A percentile compares a stretch with the other conserved stretches of the same genome.
phyloP scores from a whole-genome alignment of 2,888 invertebrate genomes.

The Lamproptera curius region DNA sequence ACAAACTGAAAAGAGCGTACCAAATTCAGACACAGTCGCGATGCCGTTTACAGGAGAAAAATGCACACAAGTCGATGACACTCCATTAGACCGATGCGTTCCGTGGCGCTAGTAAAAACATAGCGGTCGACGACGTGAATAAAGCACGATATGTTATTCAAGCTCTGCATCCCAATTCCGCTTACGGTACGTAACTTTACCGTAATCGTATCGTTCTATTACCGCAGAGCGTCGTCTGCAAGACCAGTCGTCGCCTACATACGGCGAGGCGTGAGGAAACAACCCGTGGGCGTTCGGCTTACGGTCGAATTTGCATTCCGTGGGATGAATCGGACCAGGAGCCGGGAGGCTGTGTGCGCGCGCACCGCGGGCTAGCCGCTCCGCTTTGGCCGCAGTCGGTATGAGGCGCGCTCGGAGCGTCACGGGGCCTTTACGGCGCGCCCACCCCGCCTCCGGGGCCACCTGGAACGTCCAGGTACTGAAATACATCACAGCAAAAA shows the following conservation, averaged over 20 bases:
- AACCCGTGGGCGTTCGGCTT: slow-evolving; percentile 28
- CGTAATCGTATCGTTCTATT: slow-evolving; percentile 19
- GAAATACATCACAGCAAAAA: background rate
- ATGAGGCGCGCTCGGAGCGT: slow-evolving; percentile 74
- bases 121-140: slow-evolving; percentile 11
- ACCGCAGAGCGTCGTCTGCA: slow-evolving; percentile 14
- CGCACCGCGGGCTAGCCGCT: slow-evolving; percentile 32
- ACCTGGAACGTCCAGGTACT: slow-evolving; percentile 89
- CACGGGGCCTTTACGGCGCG: slow-evolving; percentile 81
- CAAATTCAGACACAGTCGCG: background rate
- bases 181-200: slow-evolving; percentile 18
- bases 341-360: slow-evolving; percentile 66
- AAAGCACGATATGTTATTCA: slow-evolving; percentile 17
- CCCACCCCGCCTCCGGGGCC: slow-evolving; percentile 88
- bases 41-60: slow-evolving; percentile 6
- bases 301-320: slow-evolving; percentile 32
- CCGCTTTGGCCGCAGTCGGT: slow-evolving; percentile 58
- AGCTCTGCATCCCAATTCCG: slow-evolving; percentile 19
- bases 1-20: slow-evolving; percentile 4
- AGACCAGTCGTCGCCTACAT: slow-evolving; percentile 17
- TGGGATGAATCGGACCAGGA: slow-evolving; percentile 42
- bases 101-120: slow-evolving; percentile 1
- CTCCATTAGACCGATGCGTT: background rate
- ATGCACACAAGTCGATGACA: slow-evolving; percentile 8
- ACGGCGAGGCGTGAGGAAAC: slow-evolving; percentile 13